Evolutionary conservation across 1,140 invertebrate species (phyloP).

Genomic region (Cyphomyrmex costatus): DNA sequence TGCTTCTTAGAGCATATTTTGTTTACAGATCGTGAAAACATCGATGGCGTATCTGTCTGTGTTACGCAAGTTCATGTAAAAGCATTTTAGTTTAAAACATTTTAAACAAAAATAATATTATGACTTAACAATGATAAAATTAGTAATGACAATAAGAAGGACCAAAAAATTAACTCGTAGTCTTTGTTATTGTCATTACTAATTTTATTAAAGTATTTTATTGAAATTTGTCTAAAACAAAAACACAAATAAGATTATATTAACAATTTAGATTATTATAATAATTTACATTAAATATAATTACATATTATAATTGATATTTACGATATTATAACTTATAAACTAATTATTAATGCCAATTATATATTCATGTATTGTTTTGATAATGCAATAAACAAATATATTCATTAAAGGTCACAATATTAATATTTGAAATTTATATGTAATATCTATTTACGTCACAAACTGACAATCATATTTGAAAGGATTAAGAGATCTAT

Average conservation of each 20-base stretch:
- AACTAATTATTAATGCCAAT: background rate
- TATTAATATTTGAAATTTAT: background rate
- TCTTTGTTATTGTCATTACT: too few relatives aligned
- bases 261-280: background rate
- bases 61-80: constrained; percentile 43
- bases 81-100: background rate
- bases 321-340: background rate
- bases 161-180: too few relatives aligned
- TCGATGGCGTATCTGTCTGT: constrained; percentile 71
- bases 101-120: too few relatives aligned
- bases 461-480: background rate
- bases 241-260: background rate
- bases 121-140: too few relatives aligned
- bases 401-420: background rate
- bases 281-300: background rate
- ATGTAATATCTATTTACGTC: background rate
- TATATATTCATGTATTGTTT: background rate
- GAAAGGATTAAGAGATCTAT: background rate
- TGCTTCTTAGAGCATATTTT: constrained; percentile 1
- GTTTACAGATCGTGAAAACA: constrained; percentile 68
- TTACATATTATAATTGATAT: background rate
- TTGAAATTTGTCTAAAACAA: background rate
- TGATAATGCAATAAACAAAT: background rate
- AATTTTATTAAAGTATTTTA: background rate
- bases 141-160: too few relatives aligned